Percentiles rank a stretch among this genome's conserved stretches.
These are phyloP conservation scores for Troglohyphantes excavatus DNA, from an alignment of 2,888 invertebrate genomes.

Conservation along the genomic window DNA sequence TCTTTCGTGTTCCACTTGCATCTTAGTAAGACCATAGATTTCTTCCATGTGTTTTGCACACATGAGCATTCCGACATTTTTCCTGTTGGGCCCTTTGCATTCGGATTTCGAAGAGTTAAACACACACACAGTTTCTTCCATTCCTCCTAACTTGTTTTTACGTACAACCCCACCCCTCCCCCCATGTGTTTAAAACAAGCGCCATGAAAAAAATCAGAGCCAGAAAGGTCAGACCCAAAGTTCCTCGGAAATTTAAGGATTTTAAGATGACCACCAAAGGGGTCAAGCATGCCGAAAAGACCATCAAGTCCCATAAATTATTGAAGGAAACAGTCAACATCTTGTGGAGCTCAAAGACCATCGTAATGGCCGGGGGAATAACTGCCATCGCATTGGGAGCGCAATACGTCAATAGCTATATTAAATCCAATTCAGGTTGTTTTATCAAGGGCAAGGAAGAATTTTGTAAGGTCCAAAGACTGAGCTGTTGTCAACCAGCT, in stretches of 20 bases:
- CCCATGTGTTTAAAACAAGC: not conserved
- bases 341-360: not conserved
- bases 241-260: not conserved
- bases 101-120: not conserved
- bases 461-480: conserved; percentile 16
- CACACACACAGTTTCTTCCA: conserved; percentile 3
- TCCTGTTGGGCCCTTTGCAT: not conserved
- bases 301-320: not conserved
- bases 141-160: not conserved
- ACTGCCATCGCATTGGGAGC: not conserved
- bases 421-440: conserved; percentile 42
- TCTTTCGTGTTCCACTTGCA: no score
- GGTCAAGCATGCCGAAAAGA: not conserved
- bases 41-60: conserved; percentile 14
- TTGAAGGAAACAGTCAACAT: not conserved
- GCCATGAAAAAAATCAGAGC: not conserved
- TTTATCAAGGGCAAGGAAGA: not conserved
- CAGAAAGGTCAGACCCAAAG: not conserved
- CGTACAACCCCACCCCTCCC: no score
- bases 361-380: no score
- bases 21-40: conserved; percentile 16
- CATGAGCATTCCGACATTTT: not conserved
- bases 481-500: conserved; percentile 47
- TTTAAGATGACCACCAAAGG: not conserved
- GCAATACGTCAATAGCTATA: not conserved